Conservation (phyloP, 2,888 invertebrate genomes). For the Flexamia atlantica region DNA sequence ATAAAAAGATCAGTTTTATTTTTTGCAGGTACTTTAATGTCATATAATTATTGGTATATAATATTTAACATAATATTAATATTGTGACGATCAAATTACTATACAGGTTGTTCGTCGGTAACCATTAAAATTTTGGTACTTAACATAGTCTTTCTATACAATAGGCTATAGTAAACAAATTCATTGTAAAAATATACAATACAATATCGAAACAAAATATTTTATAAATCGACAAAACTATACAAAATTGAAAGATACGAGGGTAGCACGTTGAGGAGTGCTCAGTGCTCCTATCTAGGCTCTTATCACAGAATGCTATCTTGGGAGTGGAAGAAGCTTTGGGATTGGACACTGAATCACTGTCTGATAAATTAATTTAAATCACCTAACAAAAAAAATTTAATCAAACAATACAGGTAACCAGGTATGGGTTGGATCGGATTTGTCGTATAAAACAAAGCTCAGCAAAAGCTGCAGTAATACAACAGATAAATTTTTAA, state of each 20-base stretch:
- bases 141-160: conserved; percentile 64
- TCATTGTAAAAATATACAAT: conserved; percentile 57
- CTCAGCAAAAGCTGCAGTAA: too few species aligned
- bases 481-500: too few species aligned
- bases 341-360: conserved; percentile 46
- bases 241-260: conserved; percentile 57
- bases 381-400: neutral
- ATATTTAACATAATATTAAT: conserved; percentile 64
- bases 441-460: too few species aligned
- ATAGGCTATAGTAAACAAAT: conserved; percentile 58
- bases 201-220: conserved; percentile 48
- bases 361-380: neutral
- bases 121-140: conserved; percentile 69
- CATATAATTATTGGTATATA: conserved; percentile 68
- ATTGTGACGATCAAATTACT: conserved; percentile 67
- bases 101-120: conserved; percentile 68
- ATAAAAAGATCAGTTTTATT: conserved; percentile 56
- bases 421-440: too few species aligned
- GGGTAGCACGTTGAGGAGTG: conserved; percentile 47
- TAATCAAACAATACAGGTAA: too few species aligned
- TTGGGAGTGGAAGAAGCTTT: conserved; percentile 32
- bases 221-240: conserved; percentile 53
- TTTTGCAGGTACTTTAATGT: conserved; percentile 70
- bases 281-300: conserved; percentile 40
- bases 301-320: conserved; percentile 47